phyloP scores from a whole-genome alignment of 2,888 invertebrate genomes.

The Anthoptus insignis region DNA sequence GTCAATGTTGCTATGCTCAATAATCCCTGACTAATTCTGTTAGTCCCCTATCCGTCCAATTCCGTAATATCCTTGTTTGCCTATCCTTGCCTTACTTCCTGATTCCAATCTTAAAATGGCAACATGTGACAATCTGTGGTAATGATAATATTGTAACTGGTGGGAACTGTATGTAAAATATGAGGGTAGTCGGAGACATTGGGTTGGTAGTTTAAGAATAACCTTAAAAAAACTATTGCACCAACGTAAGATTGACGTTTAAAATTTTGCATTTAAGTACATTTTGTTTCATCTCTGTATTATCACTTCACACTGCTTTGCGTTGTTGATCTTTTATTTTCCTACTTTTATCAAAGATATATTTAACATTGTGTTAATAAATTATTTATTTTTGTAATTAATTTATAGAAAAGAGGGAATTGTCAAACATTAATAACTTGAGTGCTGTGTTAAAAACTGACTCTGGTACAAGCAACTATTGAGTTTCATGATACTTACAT shows the following conservation, averaged over 20 bases:
- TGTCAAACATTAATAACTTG: slow-evolving; percentile 10
- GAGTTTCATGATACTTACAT: too few relatives aligned
- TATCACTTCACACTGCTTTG: slow-evolving; percentile 37
- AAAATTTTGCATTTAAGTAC: slow-evolving; percentile 52
- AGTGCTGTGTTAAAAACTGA: slow-evolving; percentile 13
- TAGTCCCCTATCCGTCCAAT: slow-evolving; percentile 26
- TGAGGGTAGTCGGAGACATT: slow-evolving; percentile 18
- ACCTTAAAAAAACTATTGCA: slow-evolving; percentile 17
- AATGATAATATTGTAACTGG: slow-evolving; percentile 18
- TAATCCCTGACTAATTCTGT: not conserved
- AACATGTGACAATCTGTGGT: slow-evolving; percentile 17
- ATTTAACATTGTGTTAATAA: slow-evolving; percentile 31
- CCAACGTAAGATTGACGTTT: slow-evolving; percentile 18
- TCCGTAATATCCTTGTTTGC: not conserved
- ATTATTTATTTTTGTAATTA: slow-evolving; percentile 37
- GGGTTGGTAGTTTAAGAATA: slow-evolving; percentile 12
- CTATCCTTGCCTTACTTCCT: not conserved
- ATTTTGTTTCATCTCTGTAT: slow-evolving; percentile 26
- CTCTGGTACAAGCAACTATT: too few relatives aligned
- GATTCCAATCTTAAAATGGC: too few relatives aligned
- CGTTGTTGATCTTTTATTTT: slow-evolving; percentile 34
- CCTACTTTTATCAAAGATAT: slow-evolving; percentile 9
- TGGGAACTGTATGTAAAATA: not conserved
- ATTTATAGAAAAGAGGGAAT: slow-evolving; percentile 33
- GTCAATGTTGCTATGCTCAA: slow-evolving; percentile 33